These are phyloP conservation scores for Picus viridis DNA, from an alignment of 2,797 vertebrate genomes.

Conservation along the genomic window DNA sequence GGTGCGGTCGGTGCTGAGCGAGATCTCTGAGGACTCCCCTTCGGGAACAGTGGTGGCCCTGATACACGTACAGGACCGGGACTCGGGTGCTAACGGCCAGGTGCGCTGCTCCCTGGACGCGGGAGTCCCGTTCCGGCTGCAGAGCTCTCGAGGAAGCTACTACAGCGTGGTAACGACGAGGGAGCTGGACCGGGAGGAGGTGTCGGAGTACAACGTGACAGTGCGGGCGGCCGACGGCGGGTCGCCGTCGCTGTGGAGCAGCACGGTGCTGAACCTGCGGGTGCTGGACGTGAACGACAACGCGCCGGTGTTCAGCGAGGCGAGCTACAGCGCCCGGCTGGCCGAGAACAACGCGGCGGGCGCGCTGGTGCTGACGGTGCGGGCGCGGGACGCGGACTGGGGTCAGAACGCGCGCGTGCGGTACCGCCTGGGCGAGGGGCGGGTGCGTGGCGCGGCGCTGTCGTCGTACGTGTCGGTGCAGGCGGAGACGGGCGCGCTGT, in stretches of 20 bases:
- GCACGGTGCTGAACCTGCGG: too few species aligned
- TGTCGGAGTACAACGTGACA: background rate
- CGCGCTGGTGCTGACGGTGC: too few species aligned
- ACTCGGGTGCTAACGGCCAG: constrained; percentile 60
- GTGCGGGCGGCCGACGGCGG: background rate
- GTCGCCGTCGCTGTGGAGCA: background rate
- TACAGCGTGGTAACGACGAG: background rate
- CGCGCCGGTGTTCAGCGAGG: too few species aligned
- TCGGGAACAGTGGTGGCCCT: constrained; percentile 83
- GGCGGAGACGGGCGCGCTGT: too few species aligned
- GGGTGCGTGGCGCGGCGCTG: too few species aligned
- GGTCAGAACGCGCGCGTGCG: too few species aligned
- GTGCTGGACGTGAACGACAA: background rate
- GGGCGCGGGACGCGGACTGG: too few species aligned
- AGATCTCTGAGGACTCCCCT: constrained; percentile 77
- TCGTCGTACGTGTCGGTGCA: too few species aligned
- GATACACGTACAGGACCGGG: constrained; percentile 73
- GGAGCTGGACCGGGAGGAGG: background rate
- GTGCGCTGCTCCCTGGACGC: background rate
- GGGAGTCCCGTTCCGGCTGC: rapidly evolving
- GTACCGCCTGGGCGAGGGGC: too few species aligned
- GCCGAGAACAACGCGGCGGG: too few species aligned
- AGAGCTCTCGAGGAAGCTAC: background rate
- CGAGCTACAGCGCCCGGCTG: too few species aligned
- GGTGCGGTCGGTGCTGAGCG: constrained; percentile 46